Evolutionary conservation across 2,888 invertebrate species (phyloP).

Genomic region (Eulithis prunata): DNA sequence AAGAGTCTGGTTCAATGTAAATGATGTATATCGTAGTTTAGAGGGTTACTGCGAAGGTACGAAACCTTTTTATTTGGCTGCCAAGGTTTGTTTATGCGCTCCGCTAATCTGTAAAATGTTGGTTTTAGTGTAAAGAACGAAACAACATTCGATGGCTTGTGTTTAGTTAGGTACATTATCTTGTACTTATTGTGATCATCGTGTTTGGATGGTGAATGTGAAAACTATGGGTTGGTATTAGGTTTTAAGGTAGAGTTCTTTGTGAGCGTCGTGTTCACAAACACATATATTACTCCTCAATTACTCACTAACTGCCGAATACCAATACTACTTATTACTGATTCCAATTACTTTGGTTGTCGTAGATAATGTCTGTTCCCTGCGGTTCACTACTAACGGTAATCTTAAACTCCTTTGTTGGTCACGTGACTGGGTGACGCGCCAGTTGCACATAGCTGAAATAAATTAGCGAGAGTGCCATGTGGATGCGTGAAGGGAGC

Average conservation of each 20-base stretch:
- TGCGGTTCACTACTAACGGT: background rate
- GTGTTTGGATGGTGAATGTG: no score
- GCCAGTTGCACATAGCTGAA: no score
- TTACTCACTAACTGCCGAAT: constrained; percentile 5
- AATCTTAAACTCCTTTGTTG: background rate
- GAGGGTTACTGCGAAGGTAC: background rate
- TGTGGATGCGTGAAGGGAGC: background rate
- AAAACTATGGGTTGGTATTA: no score
- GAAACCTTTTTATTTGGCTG: constrained; percentile 8
- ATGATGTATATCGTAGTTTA: background rate
- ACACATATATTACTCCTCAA: background rate
- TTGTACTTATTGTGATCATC: no score
- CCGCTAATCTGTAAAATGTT: constrained; percentile 1
- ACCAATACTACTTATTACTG: background rate
- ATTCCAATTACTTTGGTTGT: constrained; percentile 24
- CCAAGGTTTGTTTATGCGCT: constrained; percentile 12
- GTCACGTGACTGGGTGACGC: no score
- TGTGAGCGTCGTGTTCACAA: no score
- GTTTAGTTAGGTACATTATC: no score
- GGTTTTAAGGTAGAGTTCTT: no score
- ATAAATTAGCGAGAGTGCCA: no score
- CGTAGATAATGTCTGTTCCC: constrained; percentile 7
- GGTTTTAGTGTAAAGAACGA: background rate
- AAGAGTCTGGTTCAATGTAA: background rate
- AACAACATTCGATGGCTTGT: no score